Evolutionary conservation across 1,140 invertebrate species (phyloP).

Genomic region (Drosophila eugracilis): DNA sequence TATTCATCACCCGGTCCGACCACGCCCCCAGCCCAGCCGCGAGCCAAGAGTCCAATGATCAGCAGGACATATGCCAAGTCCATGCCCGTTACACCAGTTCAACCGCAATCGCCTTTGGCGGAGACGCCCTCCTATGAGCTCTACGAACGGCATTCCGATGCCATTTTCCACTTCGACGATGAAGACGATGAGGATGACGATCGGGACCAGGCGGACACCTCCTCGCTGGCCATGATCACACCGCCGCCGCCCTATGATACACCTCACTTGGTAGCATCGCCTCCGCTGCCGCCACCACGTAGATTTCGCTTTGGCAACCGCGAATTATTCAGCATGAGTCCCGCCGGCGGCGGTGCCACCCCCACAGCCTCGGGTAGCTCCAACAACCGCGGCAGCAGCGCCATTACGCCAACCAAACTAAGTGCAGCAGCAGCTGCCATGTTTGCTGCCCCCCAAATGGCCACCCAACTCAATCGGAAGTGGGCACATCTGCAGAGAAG

Average conservation of each 20-base stretch:
- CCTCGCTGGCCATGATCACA: slow-evolving; percentile 81
- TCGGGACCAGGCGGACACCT: slow-evolving; percentile 64
- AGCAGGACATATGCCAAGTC: slow-evolving; percentile 68
- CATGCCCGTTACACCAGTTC: slow-evolving; percentile 80
- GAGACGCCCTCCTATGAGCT: slow-evolving; percentile 65
- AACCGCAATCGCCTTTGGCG: slow-evolving; percentile 72
- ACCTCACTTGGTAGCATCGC: slow-evolving; percentile 40
- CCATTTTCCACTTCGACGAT: slow-evolving; percentile 41
- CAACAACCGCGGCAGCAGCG: slow-evolving; percentile 36
- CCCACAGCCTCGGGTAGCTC: slow-evolving; percentile 41
- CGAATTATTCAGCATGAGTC: slow-evolving; percentile 79
- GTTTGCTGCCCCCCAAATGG: slow-evolving; percentile 79
- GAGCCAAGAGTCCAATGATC: slow-evolving; percentile 22
- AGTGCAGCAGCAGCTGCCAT: slow-evolving; percentile 76
- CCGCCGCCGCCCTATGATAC: slow-evolving; percentile 81
- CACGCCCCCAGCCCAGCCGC: slow-evolving; percentile 24
- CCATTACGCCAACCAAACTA: slow-evolving; percentile 79
- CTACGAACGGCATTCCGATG: slow-evolving; percentile 61
- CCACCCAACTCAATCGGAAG: slow-evolving; percentile 73
- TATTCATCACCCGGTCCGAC: slow-evolving; percentile 5
- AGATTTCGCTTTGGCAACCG: slow-evolving; percentile 78
- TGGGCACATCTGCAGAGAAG: slow-evolving; percentile 77
- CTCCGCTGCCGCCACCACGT: slow-evolving; percentile 65
- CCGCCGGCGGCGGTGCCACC: slow-evolving; percentile 45
- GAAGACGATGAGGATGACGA: slow-evolving; percentile 34